Evolutionary conservation across 2,888 invertebrate species (phyloP).

Genomic region (Apodemia duryi): DNA sequence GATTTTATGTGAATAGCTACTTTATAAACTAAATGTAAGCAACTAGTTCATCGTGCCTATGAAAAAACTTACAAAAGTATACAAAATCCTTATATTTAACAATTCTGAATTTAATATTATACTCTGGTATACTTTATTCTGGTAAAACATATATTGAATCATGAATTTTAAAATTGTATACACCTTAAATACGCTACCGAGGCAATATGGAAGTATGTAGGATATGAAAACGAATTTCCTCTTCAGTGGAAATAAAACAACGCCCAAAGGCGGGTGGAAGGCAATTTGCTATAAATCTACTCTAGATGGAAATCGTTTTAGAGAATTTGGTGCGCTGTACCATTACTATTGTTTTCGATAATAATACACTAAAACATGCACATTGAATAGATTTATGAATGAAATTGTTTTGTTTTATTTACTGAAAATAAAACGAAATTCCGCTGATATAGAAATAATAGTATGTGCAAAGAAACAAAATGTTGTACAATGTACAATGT

Average conservation of each 20-base stretch:
- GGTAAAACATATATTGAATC: neutral
- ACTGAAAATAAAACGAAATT: too few relatives aligned
- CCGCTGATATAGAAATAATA: too few relatives aligned
- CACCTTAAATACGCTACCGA: conserved; percentile 8
- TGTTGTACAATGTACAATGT: too few relatives aligned
- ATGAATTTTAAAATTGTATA: conserved; percentile 15
- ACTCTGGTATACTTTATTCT: neutral
- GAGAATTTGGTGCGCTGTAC: conserved; percentile 50
- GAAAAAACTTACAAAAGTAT: too few relatives aligned
- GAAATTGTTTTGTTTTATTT: too few relatives aligned
- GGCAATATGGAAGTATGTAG: conserved; percentile 27
- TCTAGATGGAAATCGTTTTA: conserved; percentile 56
- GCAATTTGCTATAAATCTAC: conserved; percentile 74
- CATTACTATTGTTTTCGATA: conserved; percentile 38
- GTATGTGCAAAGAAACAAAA: too few relatives aligned
- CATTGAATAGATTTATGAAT: too few relatives aligned
- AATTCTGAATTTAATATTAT: too few relatives aligned
- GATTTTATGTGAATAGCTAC: too few relatives aligned
- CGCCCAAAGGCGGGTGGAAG: conserved; percentile 57
- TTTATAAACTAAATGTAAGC: too few relatives aligned
- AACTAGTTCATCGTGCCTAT: too few relatives aligned
- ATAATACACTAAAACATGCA: conserved; percentile 17
- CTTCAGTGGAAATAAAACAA: conserved; percentile 57
- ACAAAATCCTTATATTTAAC: too few relatives aligned
- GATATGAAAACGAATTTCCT: conserved; percentile 48